Percentiles rank a stretch among this genome's conserved stretches.
phyloP scores from a whole-genome alignment of 2,797 vertebrate genomes.

The Clamator glandarius region DNA sequence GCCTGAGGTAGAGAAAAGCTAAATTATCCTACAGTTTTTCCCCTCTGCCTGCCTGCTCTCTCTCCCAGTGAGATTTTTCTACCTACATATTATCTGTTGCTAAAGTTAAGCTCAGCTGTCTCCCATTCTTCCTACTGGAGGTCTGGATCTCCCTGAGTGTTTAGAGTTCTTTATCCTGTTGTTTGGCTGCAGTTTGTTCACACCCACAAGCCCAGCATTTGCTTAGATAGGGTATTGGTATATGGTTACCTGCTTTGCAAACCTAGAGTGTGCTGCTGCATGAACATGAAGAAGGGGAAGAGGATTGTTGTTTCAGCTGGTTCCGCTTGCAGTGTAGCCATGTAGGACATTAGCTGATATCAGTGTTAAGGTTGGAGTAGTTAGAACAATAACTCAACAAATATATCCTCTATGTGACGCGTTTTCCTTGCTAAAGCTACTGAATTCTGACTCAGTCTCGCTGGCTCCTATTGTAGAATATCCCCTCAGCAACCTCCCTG shows the following conservation, averaged over 20 bases:
- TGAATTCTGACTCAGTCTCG: slow-evolving; percentile 8
- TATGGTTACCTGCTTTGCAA: slow-evolving; percentile 58
- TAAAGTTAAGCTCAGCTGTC: background rate
- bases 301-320: slow-evolving; percentile 62
- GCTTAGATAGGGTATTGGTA: background rate
- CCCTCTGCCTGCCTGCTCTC: background rate
- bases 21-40: background rate
- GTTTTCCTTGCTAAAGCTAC: slow-evolving; percentile 14
- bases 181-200: background rate
- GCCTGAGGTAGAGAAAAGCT: background rate
- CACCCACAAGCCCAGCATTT: background rate
- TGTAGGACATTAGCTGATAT: slow-evolving; percentile 27
- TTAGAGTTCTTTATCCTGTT: slow-evolving; percentile 26
- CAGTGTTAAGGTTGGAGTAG: background rate
- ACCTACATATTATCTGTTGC: background rate
- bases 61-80: background rate
- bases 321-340: slow-evolving; percentile 11
- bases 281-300: slow-evolving; percentile 26
- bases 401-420: background rate
- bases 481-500: background rate
- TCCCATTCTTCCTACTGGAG: background rate
- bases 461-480: background rate
- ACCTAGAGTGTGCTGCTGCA: background rate
- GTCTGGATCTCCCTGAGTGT: background rate
- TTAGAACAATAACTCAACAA: slow-evolving; percentile 25